Conservation (phyloP, 2,797 vertebrate genomes). For the Catostomus latipinnis region DNA sequence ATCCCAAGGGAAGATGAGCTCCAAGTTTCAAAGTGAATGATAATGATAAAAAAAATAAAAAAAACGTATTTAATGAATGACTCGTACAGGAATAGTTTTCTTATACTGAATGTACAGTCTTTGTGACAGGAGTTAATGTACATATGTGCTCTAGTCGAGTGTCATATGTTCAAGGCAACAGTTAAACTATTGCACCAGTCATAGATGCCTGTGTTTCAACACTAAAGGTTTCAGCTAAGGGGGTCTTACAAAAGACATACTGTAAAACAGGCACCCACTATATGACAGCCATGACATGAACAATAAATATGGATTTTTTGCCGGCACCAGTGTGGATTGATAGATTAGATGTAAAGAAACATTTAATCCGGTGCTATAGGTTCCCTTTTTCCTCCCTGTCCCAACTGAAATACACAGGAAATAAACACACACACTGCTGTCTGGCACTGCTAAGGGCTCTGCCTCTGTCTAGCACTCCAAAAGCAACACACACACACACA, state of each 20-base stretch:
- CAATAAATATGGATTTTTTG: slow-evolving; percentile 75
- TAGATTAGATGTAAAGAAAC: slow-evolving; percentile 74
- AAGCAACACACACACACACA: slow-evolving; percentile 17
- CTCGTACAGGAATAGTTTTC: slow-evolving; percentile 58
- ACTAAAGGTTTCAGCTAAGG: slow-evolving; percentile 50
- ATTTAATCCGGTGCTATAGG: slow-evolving; percentile 71
- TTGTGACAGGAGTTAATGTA: slow-evolving; percentile 60
- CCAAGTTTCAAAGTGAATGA: slow-evolving; percentile 8
- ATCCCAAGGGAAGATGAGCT: neutral
- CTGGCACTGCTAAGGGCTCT: slow-evolving; percentile 73
- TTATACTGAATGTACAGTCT: slow-evolving; percentile 60
- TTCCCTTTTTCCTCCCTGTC: slow-evolving; percentile 44
- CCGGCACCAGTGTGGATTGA: slow-evolving; percentile 72
- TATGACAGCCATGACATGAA: slow-evolving; percentile 79
- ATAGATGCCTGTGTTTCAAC: slow-evolving; percentile 71
- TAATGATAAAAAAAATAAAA: neutral
- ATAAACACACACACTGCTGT: slow-evolving; percentile 72
- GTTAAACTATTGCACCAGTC: slow-evolving; percentile 59
- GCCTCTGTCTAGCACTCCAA: slow-evolving; percentile 64
- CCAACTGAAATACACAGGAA: slow-evolving; percentile 75
- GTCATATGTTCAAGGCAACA: slow-evolving; percentile 57
- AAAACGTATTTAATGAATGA: slow-evolving; percentile 40
- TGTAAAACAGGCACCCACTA: slow-evolving; percentile 66
- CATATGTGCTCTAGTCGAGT: slow-evolving; percentile 65
- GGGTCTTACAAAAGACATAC: slow-evolving; percentile 69